A percentile compares a stretch with the other conserved stretches of the same genome.
Conservation (phyloP, 2,888 invertebrate species). For the Drosophila greeni region DNA sequence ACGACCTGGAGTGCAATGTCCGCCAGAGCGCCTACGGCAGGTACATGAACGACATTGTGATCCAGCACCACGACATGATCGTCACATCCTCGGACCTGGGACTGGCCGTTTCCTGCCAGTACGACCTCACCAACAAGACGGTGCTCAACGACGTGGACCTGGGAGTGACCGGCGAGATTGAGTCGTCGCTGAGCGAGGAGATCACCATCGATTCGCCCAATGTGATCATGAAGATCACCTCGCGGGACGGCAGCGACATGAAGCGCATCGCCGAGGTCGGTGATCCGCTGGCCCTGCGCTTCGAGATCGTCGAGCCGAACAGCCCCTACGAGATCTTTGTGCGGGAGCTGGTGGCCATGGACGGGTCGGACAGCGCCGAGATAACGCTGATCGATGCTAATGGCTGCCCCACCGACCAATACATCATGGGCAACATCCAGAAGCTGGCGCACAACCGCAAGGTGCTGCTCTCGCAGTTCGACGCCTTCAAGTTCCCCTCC, state of each 20-base stretch:
- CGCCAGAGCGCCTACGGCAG: conserved; percentile 90
- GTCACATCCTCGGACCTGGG: conserved; percentile 96
- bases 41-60: conserved; percentile 94
- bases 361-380: conserved; percentile 94
- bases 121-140: conserved; percentile 95
- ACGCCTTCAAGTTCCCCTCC: conserved; percentile 97
- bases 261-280: conserved; percentile 94
- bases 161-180: conserved; percentile 92
- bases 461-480: conserved; percentile 93
- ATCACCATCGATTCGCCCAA: conserved; percentile 96
- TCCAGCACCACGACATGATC: conserved; percentile 97
- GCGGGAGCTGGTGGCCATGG: conserved; percentile 95
- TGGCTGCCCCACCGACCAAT: conserved; percentile 95
- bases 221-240: conserved; percentile 95
- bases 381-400: conserved; percentile 93
- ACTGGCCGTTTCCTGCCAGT: conserved; percentile 94
- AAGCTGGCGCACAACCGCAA: conserved; percentile 89
- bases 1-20: conserved; percentile 94
- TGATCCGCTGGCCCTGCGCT: conserved; percentile 92
- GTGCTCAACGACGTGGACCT: conserved; percentile 95
- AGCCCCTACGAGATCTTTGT: conserved; percentile 98
- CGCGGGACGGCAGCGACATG: conserved; percentile 90
- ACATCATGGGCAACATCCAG: conserved; percentile 96
- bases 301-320: conserved; percentile 94
- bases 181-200: conserved; percentile 91